Evolutionary conservation across 2,888 invertebrate genomes (phyloP), one percentile per base, ranked within the genome.

Genomic region (Eueremaeus valkanovi): DNA sequence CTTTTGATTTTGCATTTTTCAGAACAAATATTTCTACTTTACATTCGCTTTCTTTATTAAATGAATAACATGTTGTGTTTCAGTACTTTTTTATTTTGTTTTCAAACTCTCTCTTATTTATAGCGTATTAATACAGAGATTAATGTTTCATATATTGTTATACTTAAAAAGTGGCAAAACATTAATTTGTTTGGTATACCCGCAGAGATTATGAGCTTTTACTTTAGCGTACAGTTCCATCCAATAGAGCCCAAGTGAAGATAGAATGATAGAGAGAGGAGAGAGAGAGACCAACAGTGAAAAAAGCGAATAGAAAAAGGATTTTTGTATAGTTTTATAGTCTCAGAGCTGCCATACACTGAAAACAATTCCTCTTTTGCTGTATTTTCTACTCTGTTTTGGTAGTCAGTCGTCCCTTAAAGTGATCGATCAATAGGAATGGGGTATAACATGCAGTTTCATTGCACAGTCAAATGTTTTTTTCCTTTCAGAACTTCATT

Each of bases 121-220:
- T 66, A 70, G 42, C 21, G 27, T 45, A 70, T 42, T 70, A 70
- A 70, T 70, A 21, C 40, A 11, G 27, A 70, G 70, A 70, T 70
- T 70, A 70, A 70, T 70, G 70, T 70, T 42, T 70, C 18, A 18
- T 29, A 63, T 70, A 70, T 70, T 42, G 70, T 70, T 42, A 70
- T 70, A 70, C 70, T 70, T 42, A 70, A 70, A 70, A 36, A 27
- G 70, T 42, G 70, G 42, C 70, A 70, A 70, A 70, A 70, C 70
- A 70, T 70, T 70, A 70, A 70, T 70, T 70, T 45, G 42, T 66
- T 70, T 27, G 70, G 70, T 70, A 70, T 40, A 27, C 70, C 70
- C 70, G 70, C 70, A 27, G 70, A 45, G 70, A 70, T 70, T 70
- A 70, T 70, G 70, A 42, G 45, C 42, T 42, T 70, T 70, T 42